These are phyloP conservation scores for Chrysina gloriosa DNA, from an alignment of 2,888 invertebrate species.

Conservation along the genomic window DNA sequence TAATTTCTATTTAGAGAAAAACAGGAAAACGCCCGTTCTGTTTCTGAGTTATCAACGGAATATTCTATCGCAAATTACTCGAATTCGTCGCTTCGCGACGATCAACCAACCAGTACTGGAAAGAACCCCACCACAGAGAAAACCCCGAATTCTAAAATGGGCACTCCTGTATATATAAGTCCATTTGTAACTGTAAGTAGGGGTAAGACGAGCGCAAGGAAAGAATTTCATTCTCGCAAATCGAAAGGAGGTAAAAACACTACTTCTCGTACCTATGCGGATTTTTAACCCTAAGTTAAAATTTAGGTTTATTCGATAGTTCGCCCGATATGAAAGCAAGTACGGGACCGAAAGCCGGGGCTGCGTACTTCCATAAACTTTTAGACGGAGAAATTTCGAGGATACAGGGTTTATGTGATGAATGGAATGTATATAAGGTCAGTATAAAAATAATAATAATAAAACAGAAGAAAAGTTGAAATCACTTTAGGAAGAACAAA, in stretches of 20 bases:
- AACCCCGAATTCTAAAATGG: background rate
- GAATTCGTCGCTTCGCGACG: slow-evolving; percentile 6
- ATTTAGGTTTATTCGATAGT: slow-evolving; percentile 41
- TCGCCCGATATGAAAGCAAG: slow-evolving; percentile 44
- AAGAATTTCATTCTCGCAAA: slow-evolving; percentile 64
- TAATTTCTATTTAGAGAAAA: background rate
- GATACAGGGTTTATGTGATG: slow-evolving; percentile 67
- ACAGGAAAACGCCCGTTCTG: background rate
- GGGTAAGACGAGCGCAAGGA: slow-evolving; percentile 71
- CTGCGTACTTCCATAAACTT: slow-evolving; percentile 63
- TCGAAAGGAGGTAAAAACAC: slow-evolving; percentile 48
- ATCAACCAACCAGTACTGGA: background rate
- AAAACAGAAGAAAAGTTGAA: too few relatives aligned
- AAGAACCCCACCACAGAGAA: background rate
- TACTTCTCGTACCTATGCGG: background rate
- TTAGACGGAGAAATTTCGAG: slow-evolving; percentile 68
- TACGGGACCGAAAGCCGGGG: slow-evolving; percentile 58
- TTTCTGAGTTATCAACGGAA: slow-evolving; percentile 4
- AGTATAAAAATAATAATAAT: too few relatives aligned
- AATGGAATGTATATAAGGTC: slow-evolving; percentile 68
- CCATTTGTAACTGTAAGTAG: slow-evolving; percentile 72
- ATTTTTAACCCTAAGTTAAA: background rate
- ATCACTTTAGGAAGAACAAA: slow-evolving; percentile 46
- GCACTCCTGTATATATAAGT: slow-evolving; percentile 65
- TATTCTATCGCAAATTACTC: slow-evolving; percentile 1